These are phyloP conservation scores for Pherbina coryleti DNA, from an alignment of 2,888 invertebrate genomes.

Conservation along the genomic window DNA sequence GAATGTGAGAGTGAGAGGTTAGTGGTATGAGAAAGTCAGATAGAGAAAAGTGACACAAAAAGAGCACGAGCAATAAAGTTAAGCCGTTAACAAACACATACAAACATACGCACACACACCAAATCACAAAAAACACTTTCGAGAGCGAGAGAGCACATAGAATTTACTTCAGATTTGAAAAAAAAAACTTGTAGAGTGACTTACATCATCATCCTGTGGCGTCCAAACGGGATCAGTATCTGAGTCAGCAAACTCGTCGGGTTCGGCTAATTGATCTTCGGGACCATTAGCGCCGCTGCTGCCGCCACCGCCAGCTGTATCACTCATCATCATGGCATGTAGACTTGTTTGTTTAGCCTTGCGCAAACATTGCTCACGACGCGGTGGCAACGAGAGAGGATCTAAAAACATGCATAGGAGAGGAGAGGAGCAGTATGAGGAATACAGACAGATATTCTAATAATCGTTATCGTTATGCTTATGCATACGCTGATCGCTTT, in stretches of 20 bases:
- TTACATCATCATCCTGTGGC: constrained; percentile 73
- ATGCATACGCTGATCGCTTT: not conserved
- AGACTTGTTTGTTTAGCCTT: constrained; percentile 78
- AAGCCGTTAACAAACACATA: not conserved
- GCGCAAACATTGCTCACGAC: constrained; percentile 75
- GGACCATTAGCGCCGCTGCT: constrained; percentile 55
- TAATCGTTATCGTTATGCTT: not conserved
- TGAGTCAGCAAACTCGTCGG: constrained; percentile 74
- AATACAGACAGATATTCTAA: not conserved
- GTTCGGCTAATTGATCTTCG: constrained; percentile 73
- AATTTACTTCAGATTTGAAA: constrained; percentile 36
- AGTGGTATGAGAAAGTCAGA: no score
- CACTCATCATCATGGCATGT: constrained; percentile 70
- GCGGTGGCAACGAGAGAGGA: constrained; percentile 71
- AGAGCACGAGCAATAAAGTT: not conserved
- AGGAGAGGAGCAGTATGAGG: constrained; percentile 17
- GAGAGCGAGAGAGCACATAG: constrained; percentile 38
- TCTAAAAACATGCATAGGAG: constrained; percentile 55
- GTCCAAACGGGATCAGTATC: constrained; percentile 84
- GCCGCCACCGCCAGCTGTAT: constrained; percentile 35
- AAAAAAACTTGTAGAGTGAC: constrained; percentile 47
- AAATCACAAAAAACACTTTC: constrained; percentile 4
- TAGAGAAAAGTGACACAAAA: not conserved
- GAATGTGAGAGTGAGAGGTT: no score
- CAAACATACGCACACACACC: constrained; percentile 8